A percentile compares a stretch with the other conserved stretches of the same genome.
Conservation (phyloP, 2,113 vertebrate genomes). For the Anoplopoma fimbria region DNA sequence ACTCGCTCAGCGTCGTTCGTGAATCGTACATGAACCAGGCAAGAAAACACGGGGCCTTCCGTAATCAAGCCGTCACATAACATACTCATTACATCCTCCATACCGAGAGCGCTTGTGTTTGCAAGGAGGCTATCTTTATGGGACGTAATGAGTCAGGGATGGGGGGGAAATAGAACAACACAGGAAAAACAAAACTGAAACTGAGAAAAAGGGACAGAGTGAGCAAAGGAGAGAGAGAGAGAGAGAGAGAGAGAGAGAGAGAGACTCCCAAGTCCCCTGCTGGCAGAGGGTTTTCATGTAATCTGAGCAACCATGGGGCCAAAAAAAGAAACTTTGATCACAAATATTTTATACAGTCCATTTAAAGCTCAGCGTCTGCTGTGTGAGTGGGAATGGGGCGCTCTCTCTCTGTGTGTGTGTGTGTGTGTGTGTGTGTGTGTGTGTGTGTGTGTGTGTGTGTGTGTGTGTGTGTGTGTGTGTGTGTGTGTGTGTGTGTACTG, state of each 20-base stretch:
- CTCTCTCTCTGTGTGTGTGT: conserved; percentile 14
- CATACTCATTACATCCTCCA: conserved; percentile 49
- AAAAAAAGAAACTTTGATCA: conserved; percentile 72
- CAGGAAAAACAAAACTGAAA: conserved; percentile 9
- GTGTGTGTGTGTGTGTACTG: conserved; percentile 47
- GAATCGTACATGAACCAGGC: conserved; percentile 18
- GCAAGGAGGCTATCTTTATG: conserved; percentile 46
- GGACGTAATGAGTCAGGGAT: conserved; percentile 63
- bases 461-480: conserved; percentile 6
- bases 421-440: conserved; percentile 11
- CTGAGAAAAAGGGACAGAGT: conserved; percentile 47
- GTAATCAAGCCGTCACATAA: conserved; percentile 41
- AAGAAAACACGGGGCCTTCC: conserved; percentile 8
- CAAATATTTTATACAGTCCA: conserved; percentile 65
- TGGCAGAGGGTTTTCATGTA: conserved; percentile 60
- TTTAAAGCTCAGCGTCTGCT: conserved; percentile 56
- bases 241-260: conserved; percentile 22
- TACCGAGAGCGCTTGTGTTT: conserved; percentile 38
- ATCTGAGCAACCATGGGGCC: conserved; percentile 55
- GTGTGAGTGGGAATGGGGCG: too few relatives aligned
- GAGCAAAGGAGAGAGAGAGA: conserved; percentile 20
- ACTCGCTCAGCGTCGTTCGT: not conserved
- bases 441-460: conserved; percentile 17
- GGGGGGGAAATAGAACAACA: conserved; percentile 45
- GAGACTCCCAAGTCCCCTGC: conserved; percentile 47